Conservation (phyloP, 2,888 invertebrate species). For the Leptogaster cylindrica region DNA sequence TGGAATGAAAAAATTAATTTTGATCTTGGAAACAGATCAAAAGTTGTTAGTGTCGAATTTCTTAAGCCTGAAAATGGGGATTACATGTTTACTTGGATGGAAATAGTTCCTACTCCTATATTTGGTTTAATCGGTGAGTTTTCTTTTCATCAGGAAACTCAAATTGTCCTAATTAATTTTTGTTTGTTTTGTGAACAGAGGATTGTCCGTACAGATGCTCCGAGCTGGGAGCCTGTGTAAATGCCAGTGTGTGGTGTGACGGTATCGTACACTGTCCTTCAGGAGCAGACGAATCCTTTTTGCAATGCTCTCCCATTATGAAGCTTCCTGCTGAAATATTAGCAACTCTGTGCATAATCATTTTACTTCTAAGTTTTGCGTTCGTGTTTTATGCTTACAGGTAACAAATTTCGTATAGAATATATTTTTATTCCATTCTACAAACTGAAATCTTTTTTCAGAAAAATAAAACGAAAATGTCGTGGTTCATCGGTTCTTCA, state of each 20-base stretch:
- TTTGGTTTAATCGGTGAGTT: conserved; percentile 60
- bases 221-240: conserved; percentile 82
- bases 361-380: conserved; percentile 62
- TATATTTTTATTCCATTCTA: conserved; percentile 57
- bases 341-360: conserved; percentile 64
- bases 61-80: conserved; percentile 76
- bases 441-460: conserved; percentile 54
- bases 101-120: conserved; percentile 68
- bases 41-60: conserved; percentile 80
- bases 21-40: conserved; percentile 66
- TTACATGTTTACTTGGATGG: conserved; percentile 83
- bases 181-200: no score
- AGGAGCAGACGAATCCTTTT: conserved; percentile 79
- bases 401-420: conserved; percentile 56
- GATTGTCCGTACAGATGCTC: conserved; percentile 80
- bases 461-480: conserved; percentile 68
- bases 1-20: conserved; percentile 72
- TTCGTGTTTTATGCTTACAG: conserved; percentile 64
- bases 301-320: conserved; percentile 79
- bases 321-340: conserved; percentile 79
- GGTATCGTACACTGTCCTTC: conserved; percentile 79
- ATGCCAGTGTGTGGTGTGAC: conserved; percentile 81
- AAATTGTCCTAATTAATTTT: no score
- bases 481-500: conserved; percentile 79
- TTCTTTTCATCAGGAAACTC: no score